These are phyloP conservation scores for Brachyalestes nurse DNA, from an alignment of 2,797 vertebrate species.

Conservation along the genomic window DNA sequence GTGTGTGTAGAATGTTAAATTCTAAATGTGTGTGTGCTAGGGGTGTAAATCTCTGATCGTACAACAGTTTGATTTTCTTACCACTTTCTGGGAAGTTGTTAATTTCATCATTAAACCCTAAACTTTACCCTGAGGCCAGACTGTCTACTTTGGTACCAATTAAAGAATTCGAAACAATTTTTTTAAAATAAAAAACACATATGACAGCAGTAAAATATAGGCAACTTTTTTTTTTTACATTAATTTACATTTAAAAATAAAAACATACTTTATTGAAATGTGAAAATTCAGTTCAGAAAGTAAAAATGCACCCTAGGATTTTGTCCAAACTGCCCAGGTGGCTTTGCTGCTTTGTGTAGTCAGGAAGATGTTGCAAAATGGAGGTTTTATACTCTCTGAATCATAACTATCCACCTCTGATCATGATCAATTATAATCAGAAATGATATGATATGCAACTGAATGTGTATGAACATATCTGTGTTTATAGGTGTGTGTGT, in stretches of 20 bases:
- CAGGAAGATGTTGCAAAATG: neutral
- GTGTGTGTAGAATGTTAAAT: conserved; percentile 8
- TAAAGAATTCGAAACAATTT: neutral
- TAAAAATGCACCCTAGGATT: neutral
- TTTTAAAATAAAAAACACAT: too few species aligned
- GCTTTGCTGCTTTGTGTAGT: neutral
- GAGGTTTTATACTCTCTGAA: neutral
- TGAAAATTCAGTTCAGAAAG: neutral
- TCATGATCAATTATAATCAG: too few species aligned
- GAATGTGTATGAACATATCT: neutral
- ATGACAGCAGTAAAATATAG: too few species aligned
- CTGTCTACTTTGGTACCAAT: neutral
- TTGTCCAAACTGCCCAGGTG: neutral
- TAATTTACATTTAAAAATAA: too few species aligned
- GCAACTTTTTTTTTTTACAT: too few species aligned
- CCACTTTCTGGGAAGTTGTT: neutral
- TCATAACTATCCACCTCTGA: neutral
- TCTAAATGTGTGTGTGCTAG: conserved; percentile 56
- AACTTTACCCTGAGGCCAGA: neutral
- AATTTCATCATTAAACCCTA: neutral
- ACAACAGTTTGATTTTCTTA: neutral
- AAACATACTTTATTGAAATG: too few species aligned
- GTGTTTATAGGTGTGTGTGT: neutral
- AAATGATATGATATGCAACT: too few species aligned
- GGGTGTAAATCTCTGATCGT: neutral